Evolutionary conservation across 2,888 invertebrate species (phyloP).

Genomic region (Aelia acuminata): DNA sequence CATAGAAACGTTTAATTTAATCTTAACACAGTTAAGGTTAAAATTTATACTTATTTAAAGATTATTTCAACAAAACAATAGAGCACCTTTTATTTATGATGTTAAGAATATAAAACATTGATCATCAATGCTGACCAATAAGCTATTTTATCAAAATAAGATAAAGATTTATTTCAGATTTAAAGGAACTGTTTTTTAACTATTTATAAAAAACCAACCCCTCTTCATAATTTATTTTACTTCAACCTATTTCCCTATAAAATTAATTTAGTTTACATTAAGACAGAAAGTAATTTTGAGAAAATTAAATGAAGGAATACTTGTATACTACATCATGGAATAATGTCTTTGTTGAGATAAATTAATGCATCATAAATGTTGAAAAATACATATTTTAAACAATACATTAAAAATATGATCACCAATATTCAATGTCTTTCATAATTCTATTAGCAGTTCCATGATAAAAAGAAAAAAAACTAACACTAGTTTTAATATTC

Average conservation of each 20-base stretch:
- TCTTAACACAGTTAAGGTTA: background rate
- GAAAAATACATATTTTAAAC: background rate
- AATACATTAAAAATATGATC: background rate
- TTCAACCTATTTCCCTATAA: background rate
- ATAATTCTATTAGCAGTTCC: background rate
- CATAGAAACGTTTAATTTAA: background rate
- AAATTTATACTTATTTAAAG: background rate
- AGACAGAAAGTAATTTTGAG: background rate
- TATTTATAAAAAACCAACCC: background rate
- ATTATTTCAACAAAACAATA: background rate
- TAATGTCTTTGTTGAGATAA: background rate
- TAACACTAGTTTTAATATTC: background rate
- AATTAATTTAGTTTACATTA: background rate
- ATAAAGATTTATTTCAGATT: background rate
- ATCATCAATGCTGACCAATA: too few species aligned
- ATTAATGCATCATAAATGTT: too few species aligned
- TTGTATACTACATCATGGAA: background rate
- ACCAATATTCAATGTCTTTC: background rate
- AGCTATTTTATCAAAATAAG: too few species aligned
- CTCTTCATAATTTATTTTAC: background rate
- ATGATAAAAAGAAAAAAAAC: background rate
- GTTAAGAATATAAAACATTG: too few species aligned
- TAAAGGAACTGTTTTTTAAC: background rate
- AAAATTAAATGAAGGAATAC: background rate
- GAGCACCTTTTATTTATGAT: too few species aligned